Evolutionary conservation across 2,888 invertebrate species (phyloP), one percentile per base, ranked within the genome.

Genomic region (Sicus ferrugineus): DNA sequence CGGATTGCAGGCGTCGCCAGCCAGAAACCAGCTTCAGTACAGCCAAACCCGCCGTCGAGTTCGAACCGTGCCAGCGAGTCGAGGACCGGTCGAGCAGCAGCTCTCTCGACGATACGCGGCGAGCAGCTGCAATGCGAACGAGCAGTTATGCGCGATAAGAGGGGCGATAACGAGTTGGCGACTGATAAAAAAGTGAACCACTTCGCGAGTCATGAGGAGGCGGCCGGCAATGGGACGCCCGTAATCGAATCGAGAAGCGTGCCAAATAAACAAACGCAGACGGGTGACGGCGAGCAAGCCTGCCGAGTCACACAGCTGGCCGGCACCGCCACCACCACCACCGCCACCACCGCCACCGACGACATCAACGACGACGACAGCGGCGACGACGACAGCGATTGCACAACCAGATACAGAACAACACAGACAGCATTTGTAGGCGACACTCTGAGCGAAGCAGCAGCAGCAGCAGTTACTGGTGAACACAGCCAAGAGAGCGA

Each of bases 11-110:
- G 70, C 54, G 72, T 68, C 70, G 68, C 61, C 70, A 69, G 62
- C 58, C 67, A 64, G 16, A 54, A 46, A 48, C 73, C 75, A 75
- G 75, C 78, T 76, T 81, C 76, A 82, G 81, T 82, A 78, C 74
- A 75, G 74, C 76, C 77, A 74, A 80, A 78, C 76, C 77, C 77
- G 78, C 79, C 80, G 82, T 77, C 79, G 79, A 71, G 79, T 79
- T 78, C 78, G 74, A 75, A 70, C 75, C 75, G 74, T 69, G 26
- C 9, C 14, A 26, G 34, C 19, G 58, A 58, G 31, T 14, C 58
- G 21, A 21, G 31, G 58, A 16, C 5, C 9, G 5, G 34, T 31
- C 19, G 58, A 9, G 28, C 23, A 21, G 19, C n/a, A 58, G 21
- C 16, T 46, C n/a, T 31, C 21, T 31, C 21, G 14, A 46, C 31